These are phyloP conservation scores for Poecilus cupreus DNA, from an alignment of 2,888 invertebrate genomes.

Conservation along the genomic window DNA sequence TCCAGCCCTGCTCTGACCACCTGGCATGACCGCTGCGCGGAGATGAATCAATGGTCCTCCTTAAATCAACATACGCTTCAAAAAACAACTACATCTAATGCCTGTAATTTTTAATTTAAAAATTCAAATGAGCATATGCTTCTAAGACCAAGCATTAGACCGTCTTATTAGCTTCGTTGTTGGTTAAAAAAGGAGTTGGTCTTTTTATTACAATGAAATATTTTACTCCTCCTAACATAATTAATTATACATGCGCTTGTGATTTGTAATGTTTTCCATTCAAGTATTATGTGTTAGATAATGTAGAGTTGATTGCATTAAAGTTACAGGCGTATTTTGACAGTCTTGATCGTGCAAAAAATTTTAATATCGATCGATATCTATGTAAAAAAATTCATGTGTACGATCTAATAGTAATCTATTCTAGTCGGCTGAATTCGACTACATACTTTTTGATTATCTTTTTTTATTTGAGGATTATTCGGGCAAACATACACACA, in stretches of 20 bases:
- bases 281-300: slow-evolving; percentile 13
- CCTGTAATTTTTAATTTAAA: slow-evolving; percentile 67
- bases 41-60: slow-evolving; percentile 38
- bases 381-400: too few species aligned
- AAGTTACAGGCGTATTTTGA: too few species aligned
- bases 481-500: too few species aligned
- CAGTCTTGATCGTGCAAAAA: too few species aligned
- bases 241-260: slow-evolving; percentile 47
- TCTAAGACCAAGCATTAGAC: slow-evolving; percentile 52
- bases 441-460: too few species aligned
- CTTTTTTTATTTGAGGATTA: too few species aligned
- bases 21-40: slow-evolving; percentile 6
- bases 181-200: not conserved
- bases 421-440: too few species aligned
- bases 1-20: not conserved
- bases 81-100: slow-evolving; percentile 61
- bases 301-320: not conserved
- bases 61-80: slow-evolving; percentile 44
- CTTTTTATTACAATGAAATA: slow-evolving; percentile 14
- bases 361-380: too few species aligned
- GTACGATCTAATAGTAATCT: too few species aligned
- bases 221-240: slow-evolving; percentile 30
- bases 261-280: slow-evolving; percentile 20
- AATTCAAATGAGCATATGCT: slow-evolving; percentile 68
- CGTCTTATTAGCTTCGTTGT: not conserved